Evolutionary conservation across 2,888 invertebrate genomes (phyloP).

Genomic region (Ceramica pisi): DNA sequence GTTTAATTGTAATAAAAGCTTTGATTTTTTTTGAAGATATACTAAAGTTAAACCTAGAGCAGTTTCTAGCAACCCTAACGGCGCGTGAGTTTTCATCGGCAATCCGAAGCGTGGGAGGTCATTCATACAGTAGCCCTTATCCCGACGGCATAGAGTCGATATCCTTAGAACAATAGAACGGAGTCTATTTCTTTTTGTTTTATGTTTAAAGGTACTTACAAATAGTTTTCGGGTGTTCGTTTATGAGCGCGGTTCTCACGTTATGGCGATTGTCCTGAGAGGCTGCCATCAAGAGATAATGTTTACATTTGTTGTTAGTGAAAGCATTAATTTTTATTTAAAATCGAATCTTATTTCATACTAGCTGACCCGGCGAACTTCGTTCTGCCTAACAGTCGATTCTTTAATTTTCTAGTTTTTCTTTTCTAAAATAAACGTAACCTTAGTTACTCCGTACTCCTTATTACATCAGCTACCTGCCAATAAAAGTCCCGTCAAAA

Average conservation of each 20-base stretch:
- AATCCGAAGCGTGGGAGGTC: conserved; percentile 76
- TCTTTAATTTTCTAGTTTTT: too few species aligned
- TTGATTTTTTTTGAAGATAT: too few species aligned
- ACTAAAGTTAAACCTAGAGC: background rate
- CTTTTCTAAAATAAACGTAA: too few species aligned
- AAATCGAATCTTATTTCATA: background rate
- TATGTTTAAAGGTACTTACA: conserved; percentile 54
- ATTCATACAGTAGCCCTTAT: conserved; percentile 45
- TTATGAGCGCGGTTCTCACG: conserved; percentile 65
- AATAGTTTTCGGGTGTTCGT: conserved; percentile 66
- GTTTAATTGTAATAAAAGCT: too few species aligned
- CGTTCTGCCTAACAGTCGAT: too few species aligned
- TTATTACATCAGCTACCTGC: too few species aligned
- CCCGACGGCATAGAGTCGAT: conserved; percentile 48
- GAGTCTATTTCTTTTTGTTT: conserved; percentile 62
- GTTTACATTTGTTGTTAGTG: conserved; percentile 45
- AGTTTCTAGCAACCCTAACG: conserved; percentile 40
- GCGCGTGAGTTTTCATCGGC: conserved; percentile 60
- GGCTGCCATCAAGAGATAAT: conserved; percentile 36
- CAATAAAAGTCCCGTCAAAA: too few species aligned
- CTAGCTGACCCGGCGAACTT: too few species aligned
- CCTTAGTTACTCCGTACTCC: too few species aligned
- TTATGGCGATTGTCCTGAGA: conserved; percentile 60
- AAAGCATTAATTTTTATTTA: conserved; percentile 26
- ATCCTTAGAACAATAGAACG: conserved; percentile 31